A percentile compares a stretch with the other conserved stretches of the same genome.
Conservation (phyloP, 2,113 vertebrate genomes). For the Triplophysa siluroides region DNA sequence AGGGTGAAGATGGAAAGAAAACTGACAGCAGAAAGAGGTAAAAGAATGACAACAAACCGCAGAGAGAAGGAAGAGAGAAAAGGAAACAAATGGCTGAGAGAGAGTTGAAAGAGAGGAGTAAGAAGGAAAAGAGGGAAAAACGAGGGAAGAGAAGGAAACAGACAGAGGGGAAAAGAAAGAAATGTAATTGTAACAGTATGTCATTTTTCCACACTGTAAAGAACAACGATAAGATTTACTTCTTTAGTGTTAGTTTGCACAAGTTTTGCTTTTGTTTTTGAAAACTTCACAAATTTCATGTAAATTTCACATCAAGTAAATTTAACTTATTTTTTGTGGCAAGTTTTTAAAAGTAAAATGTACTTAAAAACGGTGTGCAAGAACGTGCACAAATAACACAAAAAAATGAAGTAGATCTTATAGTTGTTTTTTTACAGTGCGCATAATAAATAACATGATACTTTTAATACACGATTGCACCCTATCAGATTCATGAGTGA, state of each 20-base stretch:
- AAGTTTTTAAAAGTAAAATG: too few species aligned
- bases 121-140: constrained; percentile 34
- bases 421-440: not conserved
- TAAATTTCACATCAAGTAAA: too few species aligned
- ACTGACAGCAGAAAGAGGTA: not conserved
- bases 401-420: too few species aligned
- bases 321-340: too few species aligned
- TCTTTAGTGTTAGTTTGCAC: too few species aligned
- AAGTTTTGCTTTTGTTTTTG: too few species aligned
- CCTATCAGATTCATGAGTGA: not conserved
- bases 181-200: too few species aligned
- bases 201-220: too few species aligned
- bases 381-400: too few species aligned
- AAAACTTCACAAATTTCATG: too few species aligned
- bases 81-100: not conserved
- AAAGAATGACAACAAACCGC: not conserved
- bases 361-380: too few species aligned
- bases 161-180: not conserved
- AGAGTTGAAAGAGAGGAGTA: not conserved
- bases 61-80: not conserved
- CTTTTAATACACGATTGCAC: not conserved
- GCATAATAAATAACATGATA: not conserved
- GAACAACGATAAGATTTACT: too few species aligned
- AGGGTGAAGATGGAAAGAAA: not conserved
- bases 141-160: not conserved